phyloP scores from a whole-genome alignment of 1,140 invertebrate species.

The Cydia splendana region DNA sequence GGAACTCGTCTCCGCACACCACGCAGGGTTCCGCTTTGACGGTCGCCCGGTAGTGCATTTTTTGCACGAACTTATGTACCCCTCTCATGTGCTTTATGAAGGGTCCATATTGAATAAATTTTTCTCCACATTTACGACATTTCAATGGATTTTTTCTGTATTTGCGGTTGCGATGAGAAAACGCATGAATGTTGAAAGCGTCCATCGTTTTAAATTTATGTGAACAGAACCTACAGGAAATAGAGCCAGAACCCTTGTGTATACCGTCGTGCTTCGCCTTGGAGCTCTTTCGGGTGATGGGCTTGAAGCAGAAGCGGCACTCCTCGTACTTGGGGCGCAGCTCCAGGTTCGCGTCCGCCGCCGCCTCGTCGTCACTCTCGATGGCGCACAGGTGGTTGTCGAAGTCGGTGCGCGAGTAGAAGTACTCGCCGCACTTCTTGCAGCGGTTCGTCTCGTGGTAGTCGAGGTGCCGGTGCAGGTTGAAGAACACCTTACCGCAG shows the following conservation, averaged over 20 bases:
- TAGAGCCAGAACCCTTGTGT: conserved; percentile 67
- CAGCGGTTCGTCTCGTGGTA: conserved; percentile 78
- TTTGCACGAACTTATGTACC: conserved; percentile 68
- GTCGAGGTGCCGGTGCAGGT: conserved; percentile 70
- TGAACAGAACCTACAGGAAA: conserved; percentile 74
- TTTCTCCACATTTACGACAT: conserved; percentile 70
- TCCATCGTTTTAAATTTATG: conserved; percentile 75
- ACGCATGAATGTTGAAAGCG: conserved; percentile 75
- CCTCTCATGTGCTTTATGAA: conserved; percentile 72
- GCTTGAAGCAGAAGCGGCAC: conserved; percentile 76
- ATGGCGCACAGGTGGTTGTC: conserved; percentile 73
- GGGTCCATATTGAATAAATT: conserved; percentile 71
- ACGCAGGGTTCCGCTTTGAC: conserved; percentile 68
- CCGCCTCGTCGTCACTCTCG: conserved; percentile 69
- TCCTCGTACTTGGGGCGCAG: conserved; percentile 63
- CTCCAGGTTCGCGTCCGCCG: conserved; percentile 38
- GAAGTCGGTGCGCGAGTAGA: conserved; percentile 65
- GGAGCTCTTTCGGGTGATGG: conserved; percentile 61
- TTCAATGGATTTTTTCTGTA: conserved; percentile 74
- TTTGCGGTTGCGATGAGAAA: conserved; percentile 72
- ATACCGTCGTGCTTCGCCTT: conserved; percentile 62
- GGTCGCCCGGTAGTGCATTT: conserved; percentile 65
- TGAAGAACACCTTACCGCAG: conserved; percentile 73
- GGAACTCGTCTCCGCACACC: conserved; percentile 70
- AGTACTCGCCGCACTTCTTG: conserved; percentile 75